Evolutionary conservation across 2,113 vertebrate genomes (phyloP), one percentile per base, ranked within the genome.

Genomic region (Actinemys pallida): DNA sequence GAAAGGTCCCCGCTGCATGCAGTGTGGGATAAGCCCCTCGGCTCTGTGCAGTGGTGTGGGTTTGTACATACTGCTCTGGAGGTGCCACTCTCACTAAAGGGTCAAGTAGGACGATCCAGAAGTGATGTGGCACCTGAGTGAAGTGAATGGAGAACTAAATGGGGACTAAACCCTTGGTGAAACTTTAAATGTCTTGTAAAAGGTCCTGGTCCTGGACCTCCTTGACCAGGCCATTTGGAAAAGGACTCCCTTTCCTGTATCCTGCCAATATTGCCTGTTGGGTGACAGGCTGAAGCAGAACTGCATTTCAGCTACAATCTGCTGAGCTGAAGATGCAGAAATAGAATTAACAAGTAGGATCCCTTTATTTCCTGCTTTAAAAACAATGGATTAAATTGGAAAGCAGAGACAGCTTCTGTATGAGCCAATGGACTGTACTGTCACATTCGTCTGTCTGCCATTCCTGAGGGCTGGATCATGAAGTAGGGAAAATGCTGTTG

Each of bases 41-140:
- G 35, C 22, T 42, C 88, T 27, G 3, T 22, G 0, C 54, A 4
- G 1, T 35, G 2, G 42, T 45, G 42, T 47, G 22, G 42, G 75
- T 76, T 69, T 39, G n/a, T 72, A 39, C 35, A 19, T 24, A 47
- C 75, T 45, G 75, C 42, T 3, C 54, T 5, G 42, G 47, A 24
- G 45, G 8, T 72, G 65, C 12, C 22, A 25, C 57, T 76, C 52
- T 0, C 1, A 3, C 52, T 16, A n/a, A 45, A 1, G 0, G 0
- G 1, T 31, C 62, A 3, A 8, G 4, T 0, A 16, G 59, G 25
- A 5, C 83, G 45, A 4, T 50, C 59, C 62, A 10, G 85, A n/a
- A 49, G 12, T 3, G 1, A 8, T 27, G 54, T 17, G 42, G 2
- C 24, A 22, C 31, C 31, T 3, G 24, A 31, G 47, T 0, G 50